A percentile compares a stretch with the other conserved stretches of the same genome.
These are phyloP conservation scores for Folsomia candida DNA, from an alignment of 2,888 invertebrate genomes.

Conservation along the genomic window DNA sequence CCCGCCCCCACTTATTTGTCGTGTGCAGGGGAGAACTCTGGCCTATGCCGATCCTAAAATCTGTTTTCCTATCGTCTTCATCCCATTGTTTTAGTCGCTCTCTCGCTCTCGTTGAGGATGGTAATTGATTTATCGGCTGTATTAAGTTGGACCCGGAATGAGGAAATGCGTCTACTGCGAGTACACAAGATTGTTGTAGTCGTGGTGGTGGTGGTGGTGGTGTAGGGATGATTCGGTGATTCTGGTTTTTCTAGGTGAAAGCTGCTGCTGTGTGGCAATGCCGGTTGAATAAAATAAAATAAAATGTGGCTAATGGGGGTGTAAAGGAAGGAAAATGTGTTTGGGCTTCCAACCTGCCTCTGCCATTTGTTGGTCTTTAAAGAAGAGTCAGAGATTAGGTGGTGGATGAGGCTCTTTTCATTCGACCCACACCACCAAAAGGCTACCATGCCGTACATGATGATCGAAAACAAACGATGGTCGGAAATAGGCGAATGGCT, in stretches of 20 bases:
- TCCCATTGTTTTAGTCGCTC: not conserved
- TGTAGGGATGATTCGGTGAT: no score
- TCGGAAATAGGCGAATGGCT: slow-evolving; percentile 45
- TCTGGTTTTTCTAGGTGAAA: no score
- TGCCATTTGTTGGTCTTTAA: not conserved
- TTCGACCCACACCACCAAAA: slow-evolving; percentile 31
- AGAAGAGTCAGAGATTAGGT: not conserved
- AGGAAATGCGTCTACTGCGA: not conserved
- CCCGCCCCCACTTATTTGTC: not conserved
- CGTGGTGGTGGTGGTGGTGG: no score
- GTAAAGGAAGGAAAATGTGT: not conserved
- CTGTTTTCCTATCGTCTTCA: not conserved
- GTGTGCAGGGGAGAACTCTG: no score
- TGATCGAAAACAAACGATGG: slow-evolving; percentile 46
- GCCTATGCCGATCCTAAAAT: not conserved
- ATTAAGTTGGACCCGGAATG: not conserved
- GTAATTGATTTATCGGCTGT: not conserved
- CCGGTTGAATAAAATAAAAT: no score
- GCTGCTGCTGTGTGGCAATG: no score
- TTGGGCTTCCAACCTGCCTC: not conserved
- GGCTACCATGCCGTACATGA: not conserved
- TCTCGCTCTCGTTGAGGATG: not conserved
- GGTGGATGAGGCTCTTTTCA: slow-evolving; percentile 22
- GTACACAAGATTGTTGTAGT: no score
- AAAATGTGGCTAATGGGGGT: no score